A percentile compares a stretch with the other conserved stretches of the same genome.
phyloP scores from a whole-genome alignment of 2,113 vertebrate species.

The Aramus guarauna region DNA sequence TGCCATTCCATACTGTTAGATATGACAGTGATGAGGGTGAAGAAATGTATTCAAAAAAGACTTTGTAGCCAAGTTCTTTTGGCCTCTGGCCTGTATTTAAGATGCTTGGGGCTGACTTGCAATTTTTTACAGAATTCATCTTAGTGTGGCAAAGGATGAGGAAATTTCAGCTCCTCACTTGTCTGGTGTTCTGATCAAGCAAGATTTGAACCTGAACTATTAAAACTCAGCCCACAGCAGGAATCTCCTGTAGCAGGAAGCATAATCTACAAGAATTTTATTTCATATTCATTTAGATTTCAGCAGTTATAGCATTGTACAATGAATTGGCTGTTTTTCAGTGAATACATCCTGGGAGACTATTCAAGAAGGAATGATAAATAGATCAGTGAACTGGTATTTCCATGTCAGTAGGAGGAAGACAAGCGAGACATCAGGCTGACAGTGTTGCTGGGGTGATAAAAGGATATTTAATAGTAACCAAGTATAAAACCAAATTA shows the following conservation, averaged over 20 bases:
- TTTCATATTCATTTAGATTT: not conserved
- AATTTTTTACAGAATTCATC: not conserved
- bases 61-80: not conserved
- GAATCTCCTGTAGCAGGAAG: not conserved
- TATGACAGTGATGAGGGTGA: not conserved
- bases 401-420: not conserved
- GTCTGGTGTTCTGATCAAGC: not conserved
- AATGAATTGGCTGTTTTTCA: not conserved
- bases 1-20: not conserved
- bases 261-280: not conserved
- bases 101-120: not conserved
- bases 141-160: not conserved
- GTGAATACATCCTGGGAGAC: not conserved
- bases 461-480: slow-evolving; percentile 1
- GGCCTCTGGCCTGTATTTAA: not conserved
- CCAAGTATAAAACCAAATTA: slow-evolving; percentile 25
- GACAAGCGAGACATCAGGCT: not conserved
- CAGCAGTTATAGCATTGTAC: not conserved
- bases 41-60: not conserved
- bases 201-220: not conserved
- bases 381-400: not conserved
- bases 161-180: not conserved
- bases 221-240: not conserved
- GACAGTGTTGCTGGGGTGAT: not conserved
- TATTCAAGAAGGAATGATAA: not conserved